These are phyloP conservation scores for Circaetus cinerascens DNA, from an alignment of 2,113 vertebrate species.

Conservation along the genomic window DNA sequence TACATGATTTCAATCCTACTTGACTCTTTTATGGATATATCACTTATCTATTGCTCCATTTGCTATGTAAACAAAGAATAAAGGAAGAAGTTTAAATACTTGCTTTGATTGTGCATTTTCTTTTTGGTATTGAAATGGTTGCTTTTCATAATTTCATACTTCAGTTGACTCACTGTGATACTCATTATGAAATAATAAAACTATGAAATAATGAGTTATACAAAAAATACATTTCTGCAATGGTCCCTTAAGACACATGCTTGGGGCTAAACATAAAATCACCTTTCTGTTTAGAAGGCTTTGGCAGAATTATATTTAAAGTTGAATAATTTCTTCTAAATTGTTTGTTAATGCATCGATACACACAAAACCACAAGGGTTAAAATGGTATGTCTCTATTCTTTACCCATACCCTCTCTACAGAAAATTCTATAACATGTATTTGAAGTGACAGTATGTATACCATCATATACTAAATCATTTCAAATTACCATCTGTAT, in stretches of 20 bases:
- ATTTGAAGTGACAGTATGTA: background rate
- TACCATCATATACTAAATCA: background rate
- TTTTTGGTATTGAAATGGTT: background rate
- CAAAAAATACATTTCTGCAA: background rate
- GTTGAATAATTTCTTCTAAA: background rate
- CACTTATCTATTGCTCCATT: background rate
- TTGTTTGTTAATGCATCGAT: background rate
- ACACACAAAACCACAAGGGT: background rate
- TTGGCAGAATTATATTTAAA: background rate
- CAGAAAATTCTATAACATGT: background rate
- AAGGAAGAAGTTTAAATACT: background rate
- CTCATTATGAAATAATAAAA: background rate
- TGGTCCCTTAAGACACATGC: background rate
- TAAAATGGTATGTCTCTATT: background rate
- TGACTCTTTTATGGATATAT: conserved; percentile 5
- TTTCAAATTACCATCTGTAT: background rate
- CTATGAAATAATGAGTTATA: background rate
- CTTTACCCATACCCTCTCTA: background rate
- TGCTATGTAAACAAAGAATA: conserved; percentile 9
- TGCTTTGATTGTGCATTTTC: background rate
- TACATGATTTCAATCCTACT: background rate
- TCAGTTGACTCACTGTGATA: background rate
- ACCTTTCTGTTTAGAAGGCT: background rate
- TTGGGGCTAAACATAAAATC: background rate
- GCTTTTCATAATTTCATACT: background rate